phyloP scores from a whole-genome alignment of 2,797 vertebrate species.

The Petrocephalus schoutedeni region DNA sequence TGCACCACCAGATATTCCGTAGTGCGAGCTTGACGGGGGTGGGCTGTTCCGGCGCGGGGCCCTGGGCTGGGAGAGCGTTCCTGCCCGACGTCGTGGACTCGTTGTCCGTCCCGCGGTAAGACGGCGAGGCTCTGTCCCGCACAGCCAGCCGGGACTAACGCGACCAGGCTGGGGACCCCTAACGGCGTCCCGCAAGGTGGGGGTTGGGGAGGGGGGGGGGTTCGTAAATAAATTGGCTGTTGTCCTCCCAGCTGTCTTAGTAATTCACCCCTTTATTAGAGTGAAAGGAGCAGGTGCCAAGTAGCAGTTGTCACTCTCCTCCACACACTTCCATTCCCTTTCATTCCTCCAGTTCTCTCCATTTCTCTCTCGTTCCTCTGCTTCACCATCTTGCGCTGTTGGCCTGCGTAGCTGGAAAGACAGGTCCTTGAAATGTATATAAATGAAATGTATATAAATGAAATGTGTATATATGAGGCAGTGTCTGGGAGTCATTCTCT shows the following conservation, averaged over 20 bases:
- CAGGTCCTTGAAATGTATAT: not conserved
- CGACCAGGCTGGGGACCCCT: not conserved
- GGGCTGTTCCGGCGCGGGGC: not conserved
- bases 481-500: not conserved
- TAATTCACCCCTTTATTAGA: conserved; percentile 44
- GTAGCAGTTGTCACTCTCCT: conserved; percentile 42
- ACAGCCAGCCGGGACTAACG: not conserved
- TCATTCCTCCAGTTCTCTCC: not conserved
- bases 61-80: not conserved
- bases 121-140: not conserved
- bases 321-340: not conserved
- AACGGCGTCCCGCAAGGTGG: not conserved
- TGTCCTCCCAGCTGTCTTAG: conserved; percentile 53
- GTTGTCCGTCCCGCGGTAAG: not conserved
- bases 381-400: not conserved
- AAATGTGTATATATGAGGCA: not conserved
- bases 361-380: not conserved
- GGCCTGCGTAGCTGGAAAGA: not conserved
- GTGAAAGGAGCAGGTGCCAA: conserved; percentile 56
- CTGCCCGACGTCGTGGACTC: not conserved
- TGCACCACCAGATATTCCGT: not conserved
- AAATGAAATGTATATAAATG: conserved; percentile 25
- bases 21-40: not conserved
- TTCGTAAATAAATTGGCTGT: conserved; percentile 37
- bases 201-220: not conserved